A percentile compares a stretch with the other conserved stretches of the same genome.
phyloP scores from a whole-genome alignment of 2,888 invertebrate genomes.

The Agonopterix arenella region DNA sequence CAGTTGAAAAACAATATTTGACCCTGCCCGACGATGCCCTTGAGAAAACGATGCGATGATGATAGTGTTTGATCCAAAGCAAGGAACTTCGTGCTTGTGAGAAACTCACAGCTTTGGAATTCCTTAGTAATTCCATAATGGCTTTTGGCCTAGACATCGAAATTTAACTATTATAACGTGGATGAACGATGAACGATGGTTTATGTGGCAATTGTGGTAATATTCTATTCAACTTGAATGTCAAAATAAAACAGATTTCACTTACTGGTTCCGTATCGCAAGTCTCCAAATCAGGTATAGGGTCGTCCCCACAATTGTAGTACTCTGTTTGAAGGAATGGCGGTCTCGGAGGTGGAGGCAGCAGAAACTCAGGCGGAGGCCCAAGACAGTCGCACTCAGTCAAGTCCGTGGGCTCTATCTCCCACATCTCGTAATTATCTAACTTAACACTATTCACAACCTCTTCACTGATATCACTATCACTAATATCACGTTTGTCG shows the following conservation, averaged over 20 bases:
- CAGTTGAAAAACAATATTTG: no score
- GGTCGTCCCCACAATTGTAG: conserved; percentile 81
- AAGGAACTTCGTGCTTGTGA: no score
- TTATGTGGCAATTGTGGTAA: no score
- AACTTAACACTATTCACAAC: conserved; percentile 76
- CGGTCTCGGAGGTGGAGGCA: conserved; percentile 85
- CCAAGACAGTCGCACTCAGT: conserved; percentile 86
- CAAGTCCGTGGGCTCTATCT: conserved; percentile 82
- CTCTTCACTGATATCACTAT: conserved; percentile 67
- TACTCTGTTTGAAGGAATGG: conserved; percentile 83
- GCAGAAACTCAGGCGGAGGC: conserved; percentile 84
- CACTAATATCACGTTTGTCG: conserved; percentile 68
- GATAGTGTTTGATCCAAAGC: no score
- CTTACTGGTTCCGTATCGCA: conserved; percentile 88
- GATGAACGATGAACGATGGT: no score
- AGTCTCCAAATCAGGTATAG: conserved; percentile 83
- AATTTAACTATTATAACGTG: not conserved
- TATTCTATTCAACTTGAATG: no score
- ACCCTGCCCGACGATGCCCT: no score
- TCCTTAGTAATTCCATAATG: no score
- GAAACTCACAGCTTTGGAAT: no score
- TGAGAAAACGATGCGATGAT: no score
- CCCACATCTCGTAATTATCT: conserved; percentile 81
- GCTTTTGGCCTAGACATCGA: not conserved
- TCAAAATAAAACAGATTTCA: conserved; percentile 17